Conservation (phyloP, 2,888 invertebrate species). For the Sabatieria punctata region DNA sequence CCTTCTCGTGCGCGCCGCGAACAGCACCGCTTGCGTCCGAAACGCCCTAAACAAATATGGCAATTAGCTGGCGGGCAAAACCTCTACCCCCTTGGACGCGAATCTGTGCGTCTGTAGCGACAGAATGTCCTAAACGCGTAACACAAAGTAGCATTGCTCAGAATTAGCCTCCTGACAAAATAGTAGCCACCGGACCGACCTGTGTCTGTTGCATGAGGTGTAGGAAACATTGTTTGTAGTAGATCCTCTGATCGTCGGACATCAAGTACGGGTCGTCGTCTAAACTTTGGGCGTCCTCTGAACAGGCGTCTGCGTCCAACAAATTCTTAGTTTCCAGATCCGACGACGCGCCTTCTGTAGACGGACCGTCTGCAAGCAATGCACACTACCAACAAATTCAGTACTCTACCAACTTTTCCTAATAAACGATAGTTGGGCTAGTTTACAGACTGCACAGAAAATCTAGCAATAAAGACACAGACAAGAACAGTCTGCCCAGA, state of each 20-base stretch:
- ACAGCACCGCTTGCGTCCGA: slow-evolving; percentile 17
- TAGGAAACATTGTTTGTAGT: slow-evolving; percentile 25
- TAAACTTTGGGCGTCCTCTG: not conserved
- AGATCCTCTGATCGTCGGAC: slow-evolving; percentile 23
- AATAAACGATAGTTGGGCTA: too few relatives aligned
- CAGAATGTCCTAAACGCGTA: too few relatives aligned
- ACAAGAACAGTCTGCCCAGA: too few relatives aligned
- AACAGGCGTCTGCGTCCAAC: not conserved
- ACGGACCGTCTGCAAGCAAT: too few relatives aligned
- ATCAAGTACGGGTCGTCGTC: slow-evolving; percentile 17
- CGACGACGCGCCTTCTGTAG: not conserved
- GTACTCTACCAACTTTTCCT: too few relatives aligned
- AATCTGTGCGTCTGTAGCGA: too few relatives aligned
- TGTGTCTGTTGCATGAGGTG: slow-evolving; percentile 19
- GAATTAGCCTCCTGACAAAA: not conserved
- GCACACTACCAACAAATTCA: too few relatives aligned
- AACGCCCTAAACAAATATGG: not conserved
- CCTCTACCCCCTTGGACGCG: too few relatives aligned
- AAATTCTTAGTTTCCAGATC: slow-evolving; percentile 1
- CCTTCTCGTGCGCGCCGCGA: slow-evolving; percentile 19
- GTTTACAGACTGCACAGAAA: too few relatives aligned
- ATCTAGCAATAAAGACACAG: too few relatives aligned
- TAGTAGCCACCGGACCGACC: slow-evolving; percentile 4
- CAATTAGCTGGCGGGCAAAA: too few relatives aligned
- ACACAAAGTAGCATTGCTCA: too few relatives aligned